Base-by-base conservation (phyloP, 2,888 invertebrate genomes). In the Formica aserva region DNA sequence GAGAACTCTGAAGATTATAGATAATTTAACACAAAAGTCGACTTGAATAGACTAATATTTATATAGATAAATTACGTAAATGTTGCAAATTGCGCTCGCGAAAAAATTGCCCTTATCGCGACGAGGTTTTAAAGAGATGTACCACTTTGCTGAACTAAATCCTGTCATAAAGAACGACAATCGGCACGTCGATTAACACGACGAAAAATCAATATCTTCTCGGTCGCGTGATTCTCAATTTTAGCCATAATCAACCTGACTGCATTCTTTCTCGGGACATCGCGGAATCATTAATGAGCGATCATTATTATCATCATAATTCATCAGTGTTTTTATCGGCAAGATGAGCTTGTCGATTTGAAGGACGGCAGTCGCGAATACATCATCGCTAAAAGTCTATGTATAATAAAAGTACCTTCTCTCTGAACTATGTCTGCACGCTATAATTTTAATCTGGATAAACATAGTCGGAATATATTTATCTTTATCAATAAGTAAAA, bases 1-100 rank as follows among this genome's bases (percentile, higher is more conserved):
- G 15, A 41, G 32, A 22, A 22, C 15, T n/a, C 55, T n/a, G 35
- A 71, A 6, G 41, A 57, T 18, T 35, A 13, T 29, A 9, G 45
- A 45, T 80, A 72, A 80, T 60, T 80, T 80, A 45, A 13, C 45
- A n/a, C 18, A 32, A 78, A 80, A 80, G 45, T 80, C 45, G 26
- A 18, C 13, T 45, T 41, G 48, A 80, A 15, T 32, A 55, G 32
- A 71, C 3, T 72, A 69, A 78, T 57, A 69, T 69, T 69, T 57
- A 57, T 60, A 29, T 22, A 26, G 71, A 13, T 45, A 26, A 1
- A 35, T 71, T 71, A 67, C 52, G 38, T 69, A 78, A 78, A 69
- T 67, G 22, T 57, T 78, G 57, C 32, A 78, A 71, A 78, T 78
- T 18, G 71, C 32, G n/a, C 22, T 11, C 8, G 71, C 22, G 22